phyloP scores from a whole-genome alignment of 1,140 invertebrate species.

The Popillia japonica region DNA sequence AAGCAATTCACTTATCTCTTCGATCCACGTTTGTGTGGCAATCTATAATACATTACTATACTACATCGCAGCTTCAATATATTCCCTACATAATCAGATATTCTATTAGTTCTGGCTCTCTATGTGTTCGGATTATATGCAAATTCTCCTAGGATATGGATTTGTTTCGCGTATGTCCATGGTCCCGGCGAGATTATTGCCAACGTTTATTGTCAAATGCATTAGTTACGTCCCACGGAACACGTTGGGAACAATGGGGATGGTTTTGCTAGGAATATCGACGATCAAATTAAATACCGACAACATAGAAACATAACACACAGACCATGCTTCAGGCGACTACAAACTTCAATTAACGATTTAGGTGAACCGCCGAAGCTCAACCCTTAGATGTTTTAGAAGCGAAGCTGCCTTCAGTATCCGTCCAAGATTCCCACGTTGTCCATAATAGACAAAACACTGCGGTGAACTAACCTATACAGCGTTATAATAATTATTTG shows the following conservation, averaged over 20 bases:
- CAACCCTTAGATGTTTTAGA: background rate
- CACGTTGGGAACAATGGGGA: background rate
- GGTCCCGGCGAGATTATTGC: constrained; percentile 3
- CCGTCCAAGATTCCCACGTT: background rate
- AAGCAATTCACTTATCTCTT: no score
- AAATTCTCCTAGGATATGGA: constrained; percentile 18
- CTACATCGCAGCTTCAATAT: background rate
- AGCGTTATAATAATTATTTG: background rate
- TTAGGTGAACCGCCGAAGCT: background rate
- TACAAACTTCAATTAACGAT: constrained; percentile 19
- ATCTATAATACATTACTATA: background rate
- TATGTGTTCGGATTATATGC: constrained; percentile 7
- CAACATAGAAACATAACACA: constrained; percentile 11
- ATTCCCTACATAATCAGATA: constrained; percentile 18
- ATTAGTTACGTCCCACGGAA: constrained; percentile 17
- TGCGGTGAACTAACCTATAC: background rate
- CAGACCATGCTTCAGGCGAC: background rate
- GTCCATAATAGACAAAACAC: background rate
- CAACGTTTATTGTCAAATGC: constrained; percentile 18
- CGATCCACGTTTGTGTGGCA: background rate
- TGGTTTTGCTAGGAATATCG: background rate
- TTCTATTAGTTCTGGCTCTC: background rate
- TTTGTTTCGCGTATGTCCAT: constrained; percentile 17
- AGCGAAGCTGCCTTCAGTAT: background rate
- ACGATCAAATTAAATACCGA: constrained; percentile 18